Conservation (phyloP, 1,140 invertebrate genomes). For the Drosophila quadrilineata region DNA sequence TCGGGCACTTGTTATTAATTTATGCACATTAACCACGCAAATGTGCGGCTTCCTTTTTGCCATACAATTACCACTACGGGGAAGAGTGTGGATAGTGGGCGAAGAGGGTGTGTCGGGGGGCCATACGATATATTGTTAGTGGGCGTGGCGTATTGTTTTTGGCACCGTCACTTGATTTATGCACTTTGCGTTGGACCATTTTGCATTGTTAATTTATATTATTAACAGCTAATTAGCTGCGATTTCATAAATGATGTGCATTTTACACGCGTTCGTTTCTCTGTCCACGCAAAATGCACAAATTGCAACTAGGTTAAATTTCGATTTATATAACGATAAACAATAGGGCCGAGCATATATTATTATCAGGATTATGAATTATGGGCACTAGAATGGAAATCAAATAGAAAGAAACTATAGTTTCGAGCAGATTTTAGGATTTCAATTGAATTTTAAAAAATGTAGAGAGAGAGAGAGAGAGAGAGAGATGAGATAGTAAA, state of each 20-base stretch:
- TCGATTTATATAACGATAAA: neutral
- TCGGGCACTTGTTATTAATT: conserved; percentile 57
- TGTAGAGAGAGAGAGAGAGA: no score
- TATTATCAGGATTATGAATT: no score
- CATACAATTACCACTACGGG: conserved; percentile 28
- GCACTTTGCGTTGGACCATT: conserved; percentile 56
- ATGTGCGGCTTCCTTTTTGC: conserved; percentile 52
- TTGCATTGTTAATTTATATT: conserved; percentile 73
- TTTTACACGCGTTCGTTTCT: neutral
- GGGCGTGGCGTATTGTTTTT: conserved; percentile 27
- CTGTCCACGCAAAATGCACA: no score
- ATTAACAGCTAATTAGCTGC: conserved; percentile 77
- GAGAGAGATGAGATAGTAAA: no score
- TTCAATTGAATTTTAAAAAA: no score
- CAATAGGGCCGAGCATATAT: no score
- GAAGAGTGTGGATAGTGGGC: no score
- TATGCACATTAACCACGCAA: conserved; percentile 72
- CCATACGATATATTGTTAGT: no score
- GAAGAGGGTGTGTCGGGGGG: no score
- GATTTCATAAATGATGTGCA: conserved; percentile 54
- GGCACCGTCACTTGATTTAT: conserved; percentile 58
- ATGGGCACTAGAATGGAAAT: neutral
- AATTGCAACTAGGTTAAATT: conserved; percentile 8
- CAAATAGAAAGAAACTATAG: no score
- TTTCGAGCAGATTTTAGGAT: no score